Evolutionary conservation across 2,888 invertebrate genomes (phyloP).

Genomic region (Candidula unifasciata): DNA sequence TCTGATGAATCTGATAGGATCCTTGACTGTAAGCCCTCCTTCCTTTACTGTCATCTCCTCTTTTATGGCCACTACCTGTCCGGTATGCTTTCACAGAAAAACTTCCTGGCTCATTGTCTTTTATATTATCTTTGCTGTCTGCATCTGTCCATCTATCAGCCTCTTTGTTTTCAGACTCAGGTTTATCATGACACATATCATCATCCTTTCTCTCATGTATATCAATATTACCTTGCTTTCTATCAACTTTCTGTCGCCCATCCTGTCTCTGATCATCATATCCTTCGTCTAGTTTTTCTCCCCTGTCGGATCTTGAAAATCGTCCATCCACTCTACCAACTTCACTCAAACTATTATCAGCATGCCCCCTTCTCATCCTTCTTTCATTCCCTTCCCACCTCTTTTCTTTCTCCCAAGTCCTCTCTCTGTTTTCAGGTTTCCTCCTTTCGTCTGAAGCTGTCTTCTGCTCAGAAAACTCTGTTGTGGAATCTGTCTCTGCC

Average conservation of each 20-base stretch:
- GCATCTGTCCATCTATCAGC: neutral
- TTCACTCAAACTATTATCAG: neutral
- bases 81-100: neutral
- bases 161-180: too few species aligned
- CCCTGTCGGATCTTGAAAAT: constrained; percentile 31
- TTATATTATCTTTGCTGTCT: neutral
- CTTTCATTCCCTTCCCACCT: neutral
- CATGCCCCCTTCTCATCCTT: neutral
- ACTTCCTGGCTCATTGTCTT: neutral
- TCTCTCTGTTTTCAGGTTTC: too few species aligned
- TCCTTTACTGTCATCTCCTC: neutral
- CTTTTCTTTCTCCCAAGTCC: neutral
- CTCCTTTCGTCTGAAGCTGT: neutral
- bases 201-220: neutral
- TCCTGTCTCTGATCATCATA: neutral
- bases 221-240: neutral
- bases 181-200: too few species aligned
- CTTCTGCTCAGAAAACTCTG: neutral
- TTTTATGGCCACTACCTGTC: neutral
- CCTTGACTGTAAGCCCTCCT: neutral
- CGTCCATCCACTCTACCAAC: neutral
- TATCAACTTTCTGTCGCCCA: too few species aligned
- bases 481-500: neutral
- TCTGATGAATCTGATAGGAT: neutral
- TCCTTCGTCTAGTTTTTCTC: constrained; percentile 22